Evolutionary conservation across 2,797 vertebrate species (phyloP).

Genomic region (Lepus townsendii): DNA sequence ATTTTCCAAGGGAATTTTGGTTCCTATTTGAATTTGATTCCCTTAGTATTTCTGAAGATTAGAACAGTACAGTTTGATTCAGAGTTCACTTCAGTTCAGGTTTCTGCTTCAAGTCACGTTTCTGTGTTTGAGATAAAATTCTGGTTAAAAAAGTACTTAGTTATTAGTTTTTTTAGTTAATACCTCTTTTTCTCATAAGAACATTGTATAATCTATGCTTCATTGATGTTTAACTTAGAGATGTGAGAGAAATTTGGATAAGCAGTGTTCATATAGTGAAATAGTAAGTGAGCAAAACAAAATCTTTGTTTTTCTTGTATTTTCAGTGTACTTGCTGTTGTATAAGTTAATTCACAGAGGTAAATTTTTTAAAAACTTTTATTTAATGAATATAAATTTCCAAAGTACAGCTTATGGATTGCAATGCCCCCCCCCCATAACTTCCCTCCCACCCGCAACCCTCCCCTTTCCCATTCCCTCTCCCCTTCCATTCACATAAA

Average conservation of each 20-base stretch:
- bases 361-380: background rate
- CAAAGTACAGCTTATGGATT: too few relatives aligned
- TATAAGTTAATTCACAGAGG: slow-evolving; percentile 46
- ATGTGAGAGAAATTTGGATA: slow-evolving; percentile 4
- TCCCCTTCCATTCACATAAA: too few relatives aligned
- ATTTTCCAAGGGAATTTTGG: slow-evolving; percentile 57
- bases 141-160: background rate
- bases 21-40: slow-evolving; percentile 58
- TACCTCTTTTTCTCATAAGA: background rate
- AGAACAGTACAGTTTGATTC: slow-evolving; percentile 41
- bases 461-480: too few relatives aligned
- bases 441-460: too few relatives aligned
- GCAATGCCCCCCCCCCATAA: too few relatives aligned
- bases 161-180: background rate
- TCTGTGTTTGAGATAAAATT: slow-evolving; percentile 56
- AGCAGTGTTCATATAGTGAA: slow-evolving; percentile 42
- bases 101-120: slow-evolving; percentile 39
- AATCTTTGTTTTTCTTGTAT: background rate
- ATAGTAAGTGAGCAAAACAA: background rate
- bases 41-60: slow-evolving; percentile 56
- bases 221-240: slow-evolving; percentile 3
- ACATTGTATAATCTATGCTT: background rate
- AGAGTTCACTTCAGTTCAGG: slow-evolving; percentile 51
- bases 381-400: too few relatives aligned
- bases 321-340: background rate